Evolutionary conservation across 2,888 invertebrate species (phyloP).

Genomic region (Clistopyga incitator): DNA sequence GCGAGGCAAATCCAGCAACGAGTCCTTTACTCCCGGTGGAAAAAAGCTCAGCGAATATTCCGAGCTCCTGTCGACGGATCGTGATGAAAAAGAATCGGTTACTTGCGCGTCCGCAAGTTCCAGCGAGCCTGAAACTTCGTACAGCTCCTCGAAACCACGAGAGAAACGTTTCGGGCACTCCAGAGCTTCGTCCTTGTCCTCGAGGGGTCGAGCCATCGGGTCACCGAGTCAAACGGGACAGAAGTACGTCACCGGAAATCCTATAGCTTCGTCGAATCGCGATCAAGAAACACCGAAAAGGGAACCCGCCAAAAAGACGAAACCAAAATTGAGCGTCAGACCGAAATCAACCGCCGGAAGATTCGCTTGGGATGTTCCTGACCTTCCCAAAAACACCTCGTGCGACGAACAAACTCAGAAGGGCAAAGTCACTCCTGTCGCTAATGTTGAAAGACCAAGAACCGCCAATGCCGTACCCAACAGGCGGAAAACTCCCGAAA

Average conservation of each 20-base stretch:
- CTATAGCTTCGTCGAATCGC: conserved; percentile 61
- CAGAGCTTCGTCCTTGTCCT: conserved; percentile 68
- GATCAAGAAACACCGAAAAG: conserved; percentile 49
- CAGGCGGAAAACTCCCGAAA: conserved; percentile 49
- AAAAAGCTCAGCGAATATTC: conserved; percentile 32
- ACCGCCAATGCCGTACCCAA: conserved; percentile 32
- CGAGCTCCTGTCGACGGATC: conserved; percentile 60
- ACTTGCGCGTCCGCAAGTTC: conserved; percentile 71
- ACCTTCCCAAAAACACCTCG: conserved; percentile 48
- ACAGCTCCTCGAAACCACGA: conserved; percentile 65
- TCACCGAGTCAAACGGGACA: conserved; percentile 49
- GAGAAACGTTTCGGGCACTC: conserved; percentile 63
- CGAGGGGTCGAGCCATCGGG: conserved; percentile 49
- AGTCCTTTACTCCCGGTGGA: conserved; percentile 39
- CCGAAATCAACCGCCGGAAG: conserved; percentile 64
- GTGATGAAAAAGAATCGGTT: conserved; percentile 59
- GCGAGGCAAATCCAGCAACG: conserved; percentile 52
- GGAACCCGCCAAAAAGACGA: conserved; percentile 2
- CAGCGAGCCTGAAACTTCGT: conserved; percentile 70
- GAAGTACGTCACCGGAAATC: conserved; percentile 48
- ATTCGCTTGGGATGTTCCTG: conserved; percentile 68
- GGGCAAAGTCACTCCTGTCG: neutral
- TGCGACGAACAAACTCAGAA: conserved; percentile 27
- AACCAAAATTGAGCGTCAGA: conserved; percentile 49
- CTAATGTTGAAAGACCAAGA: conserved; percentile 36